phyloP scores from a whole-genome alignment of 2,113 vertebrate genomes.

The Puffinus mauretanicus region DNA sequence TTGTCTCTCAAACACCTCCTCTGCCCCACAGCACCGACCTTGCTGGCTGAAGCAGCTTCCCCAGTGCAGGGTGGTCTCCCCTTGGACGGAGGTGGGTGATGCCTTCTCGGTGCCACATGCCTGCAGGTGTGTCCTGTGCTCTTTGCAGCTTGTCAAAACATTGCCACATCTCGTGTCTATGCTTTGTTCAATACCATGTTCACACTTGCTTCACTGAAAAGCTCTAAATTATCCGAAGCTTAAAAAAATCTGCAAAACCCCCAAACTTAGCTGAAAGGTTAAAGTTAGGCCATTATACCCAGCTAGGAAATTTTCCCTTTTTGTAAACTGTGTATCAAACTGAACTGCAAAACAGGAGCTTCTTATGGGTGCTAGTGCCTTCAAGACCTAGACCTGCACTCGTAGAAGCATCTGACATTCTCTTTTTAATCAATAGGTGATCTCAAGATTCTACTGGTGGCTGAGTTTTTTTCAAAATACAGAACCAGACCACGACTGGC shows the following conservation, averaged over 20 bases:
- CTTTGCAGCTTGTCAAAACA: background rate
- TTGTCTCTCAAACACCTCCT: background rate
- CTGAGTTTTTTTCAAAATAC: background rate
- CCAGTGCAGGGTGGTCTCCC: rapidly evolving
- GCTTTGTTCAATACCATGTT: background rate
- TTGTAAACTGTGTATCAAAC: background rate
- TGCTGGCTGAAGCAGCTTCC: background rate
- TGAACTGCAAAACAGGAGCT: background rate
- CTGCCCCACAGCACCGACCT: background rate
- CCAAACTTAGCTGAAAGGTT: background rate
- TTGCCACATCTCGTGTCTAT: background rate
- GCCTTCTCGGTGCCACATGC: background rate
- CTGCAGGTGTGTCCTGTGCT: background rate
- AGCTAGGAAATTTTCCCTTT: background rate
- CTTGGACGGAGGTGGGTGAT: background rate
- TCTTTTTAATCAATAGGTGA: background rate
- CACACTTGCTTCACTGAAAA: background rate
- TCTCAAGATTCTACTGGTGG: background rate
- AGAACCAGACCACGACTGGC: background rate
- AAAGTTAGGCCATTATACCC: background rate
- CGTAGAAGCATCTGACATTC: background rate
- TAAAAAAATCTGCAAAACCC: background rate
- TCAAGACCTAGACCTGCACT: background rate
- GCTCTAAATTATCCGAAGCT: background rate
- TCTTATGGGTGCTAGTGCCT: background rate